phyloP scores from a whole-genome alignment of 2,113 vertebrate genomes.

The Copsychus sechellarum region DNA sequence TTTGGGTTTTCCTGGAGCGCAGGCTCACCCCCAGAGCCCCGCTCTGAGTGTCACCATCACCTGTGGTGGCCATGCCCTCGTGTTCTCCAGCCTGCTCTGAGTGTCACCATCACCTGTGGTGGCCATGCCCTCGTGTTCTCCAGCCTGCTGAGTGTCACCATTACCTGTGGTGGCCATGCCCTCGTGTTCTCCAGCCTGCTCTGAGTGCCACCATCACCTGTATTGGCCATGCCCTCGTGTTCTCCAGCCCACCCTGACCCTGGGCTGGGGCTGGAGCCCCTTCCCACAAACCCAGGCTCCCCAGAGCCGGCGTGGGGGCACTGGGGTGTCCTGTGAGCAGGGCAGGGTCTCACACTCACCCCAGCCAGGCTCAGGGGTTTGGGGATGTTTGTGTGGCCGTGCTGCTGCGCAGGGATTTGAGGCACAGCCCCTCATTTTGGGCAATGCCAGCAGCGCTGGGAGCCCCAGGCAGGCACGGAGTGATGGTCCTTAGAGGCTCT shows the following conservation, averaged over 20 bases:
- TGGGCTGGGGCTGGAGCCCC: not conserved
- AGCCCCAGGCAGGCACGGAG: no score
- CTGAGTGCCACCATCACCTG: not conserved
- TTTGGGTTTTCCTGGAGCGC: not conserved
- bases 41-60: not conserved
- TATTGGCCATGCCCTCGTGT: no score
- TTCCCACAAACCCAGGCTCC: not conserved
- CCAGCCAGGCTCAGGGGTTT: not conserved
- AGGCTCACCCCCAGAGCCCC: not conserved
- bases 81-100: not conserved
- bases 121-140: not conserved
- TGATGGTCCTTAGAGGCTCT: no score
- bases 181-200: not conserved
- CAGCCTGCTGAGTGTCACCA: not conserved
- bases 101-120: no score
- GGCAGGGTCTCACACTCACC: not conserved
- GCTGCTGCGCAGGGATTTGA: no score
- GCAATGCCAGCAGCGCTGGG: no score
- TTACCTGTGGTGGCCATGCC: no score
- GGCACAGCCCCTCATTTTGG: no score
- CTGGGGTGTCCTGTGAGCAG: rapidly evolving
- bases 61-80: no score
- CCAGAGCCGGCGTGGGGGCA: not conserved
- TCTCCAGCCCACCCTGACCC: not conserved
- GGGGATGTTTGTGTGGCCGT: no score